Conservation (phyloP, 30 jellyfish, hydroid and myxozoan genomes). For the Clytia hemisphaerica region DNA sequence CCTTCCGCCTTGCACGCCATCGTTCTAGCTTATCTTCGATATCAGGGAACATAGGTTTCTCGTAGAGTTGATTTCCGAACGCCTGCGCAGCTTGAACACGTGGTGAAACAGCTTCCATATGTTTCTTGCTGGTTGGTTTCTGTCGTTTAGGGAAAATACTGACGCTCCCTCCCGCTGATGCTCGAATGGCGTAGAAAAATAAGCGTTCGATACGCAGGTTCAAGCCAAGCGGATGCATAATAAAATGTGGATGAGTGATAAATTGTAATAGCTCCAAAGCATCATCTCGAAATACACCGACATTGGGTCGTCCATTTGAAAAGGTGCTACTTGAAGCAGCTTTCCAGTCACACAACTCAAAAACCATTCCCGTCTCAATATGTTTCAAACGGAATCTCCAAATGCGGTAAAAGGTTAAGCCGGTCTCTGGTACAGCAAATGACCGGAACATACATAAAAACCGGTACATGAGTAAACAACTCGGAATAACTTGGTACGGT, state of each 20-base stretch:
- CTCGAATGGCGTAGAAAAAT: slow-evolving; percentile 39
- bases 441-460: slow-evolving; percentile 81
- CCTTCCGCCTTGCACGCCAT: slow-evolving; percentile 28
- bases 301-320: slow-evolving; percentile 77
- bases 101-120: not conserved
- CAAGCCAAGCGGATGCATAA: slow-evolving; percentile 96
- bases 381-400: slow-evolving; percentile 94
- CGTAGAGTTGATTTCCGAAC: slow-evolving; percentile 3
- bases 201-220: slow-evolving; percentile 36
- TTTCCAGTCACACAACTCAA: slow-evolving; percentile 98
- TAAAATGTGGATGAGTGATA: slow-evolving; percentile 85
- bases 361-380: slow-evolving; percentile 74
- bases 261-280: slow-evolving; percentile 76
- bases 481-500: slow-evolving; percentile 98
- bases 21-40: slow-evolving; percentile 19
- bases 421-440: slow-evolving; percentile 83
- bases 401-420: slow-evolving; percentile 88
- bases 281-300: slow-evolving; percentile 45
- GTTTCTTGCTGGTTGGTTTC: not conserved
- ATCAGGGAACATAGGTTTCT: slow-evolving; percentile 6
- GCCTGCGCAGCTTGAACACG: not conserved
- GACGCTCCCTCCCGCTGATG: slow-evolving; percentile 85
- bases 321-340: slow-evolving; percentile 95
- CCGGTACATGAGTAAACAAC: slow-evolving; percentile 89
- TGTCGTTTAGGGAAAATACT: not conserved